These are phyloP conservation scores for Mormyrus proboscirostris DNA, from an alignment of 2,797 vertebrate genomes.

Conservation along the genomic window DNA sequence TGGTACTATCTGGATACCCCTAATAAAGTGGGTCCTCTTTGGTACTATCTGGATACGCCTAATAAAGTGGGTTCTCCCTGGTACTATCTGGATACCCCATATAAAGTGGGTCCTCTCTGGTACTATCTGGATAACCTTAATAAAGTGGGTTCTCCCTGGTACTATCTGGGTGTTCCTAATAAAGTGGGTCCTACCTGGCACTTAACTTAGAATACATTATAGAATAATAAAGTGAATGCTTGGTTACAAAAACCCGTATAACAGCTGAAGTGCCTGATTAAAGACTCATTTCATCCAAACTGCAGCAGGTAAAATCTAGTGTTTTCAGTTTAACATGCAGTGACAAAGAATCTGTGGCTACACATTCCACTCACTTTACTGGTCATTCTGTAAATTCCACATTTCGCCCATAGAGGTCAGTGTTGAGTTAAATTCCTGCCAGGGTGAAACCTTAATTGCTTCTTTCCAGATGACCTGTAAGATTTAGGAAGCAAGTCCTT, in stretches of 20 bases:
- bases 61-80: too few species aligned
- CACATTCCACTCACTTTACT: background rate
- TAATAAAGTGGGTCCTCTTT: too few species aligned
- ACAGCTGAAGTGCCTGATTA: background rate
- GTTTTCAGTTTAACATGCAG: background rate
- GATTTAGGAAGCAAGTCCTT: background rate
- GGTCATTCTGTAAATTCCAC: background rate
- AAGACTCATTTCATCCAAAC: background rate
- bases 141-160: background rate
- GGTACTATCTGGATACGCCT: too few species aligned
- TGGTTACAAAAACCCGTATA: background rate
- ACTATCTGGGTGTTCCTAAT: background rate
- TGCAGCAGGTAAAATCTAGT: background rate
- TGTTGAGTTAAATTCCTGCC: conserved; percentile 25
- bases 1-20: too few species aligned
- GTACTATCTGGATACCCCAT: background rate
- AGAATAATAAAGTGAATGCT: background rate
- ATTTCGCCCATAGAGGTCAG: conserved; percentile 29
- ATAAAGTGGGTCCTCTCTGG: too few species aligned
- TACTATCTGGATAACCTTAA: too few species aligned
- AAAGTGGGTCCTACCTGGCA: background rate
- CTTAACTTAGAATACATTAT: background rate
- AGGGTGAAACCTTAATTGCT: background rate
- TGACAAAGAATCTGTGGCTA: background rate
- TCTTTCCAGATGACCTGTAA: background rate